Conservation (phyloP, 2,888 invertebrate genomes). For the Cataglyphis altisquamis region DNA sequence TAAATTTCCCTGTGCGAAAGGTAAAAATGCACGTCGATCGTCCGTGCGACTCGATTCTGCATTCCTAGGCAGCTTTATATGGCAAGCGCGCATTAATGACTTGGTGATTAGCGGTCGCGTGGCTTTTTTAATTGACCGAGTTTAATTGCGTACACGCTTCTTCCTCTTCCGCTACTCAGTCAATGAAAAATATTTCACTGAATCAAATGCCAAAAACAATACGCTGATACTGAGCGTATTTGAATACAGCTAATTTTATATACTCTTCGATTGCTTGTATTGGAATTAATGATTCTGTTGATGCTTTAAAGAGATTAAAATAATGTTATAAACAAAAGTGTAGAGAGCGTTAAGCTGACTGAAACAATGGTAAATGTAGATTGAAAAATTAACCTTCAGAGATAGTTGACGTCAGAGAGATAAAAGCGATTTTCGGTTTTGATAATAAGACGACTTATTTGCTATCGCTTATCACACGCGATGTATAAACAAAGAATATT, state of each 20-base stretch:
- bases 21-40: conserved; percentile 21
- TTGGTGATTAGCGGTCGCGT: conserved; percentile 22
- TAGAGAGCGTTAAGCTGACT: background rate
- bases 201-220: background rate
- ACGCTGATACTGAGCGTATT: background rate
- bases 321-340: background rate
- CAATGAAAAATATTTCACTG: background rate
- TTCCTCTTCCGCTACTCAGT: background rate
- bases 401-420: conserved; percentile 11
- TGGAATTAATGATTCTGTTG: conserved; percentile 2
- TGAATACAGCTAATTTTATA: background rate
- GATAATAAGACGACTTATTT: too few relatives aligned
- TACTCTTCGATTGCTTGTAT: background rate
- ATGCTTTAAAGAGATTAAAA: background rate
- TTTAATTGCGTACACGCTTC: background rate
- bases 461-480: background rate
- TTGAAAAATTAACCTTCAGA: conserved; percentile 25
- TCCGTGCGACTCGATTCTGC: background rate
- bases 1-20: conserved; percentile 30
- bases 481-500: background rate
- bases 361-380: conserved; percentile 7
- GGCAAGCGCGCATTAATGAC: background rate
- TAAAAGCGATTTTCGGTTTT: background rate
- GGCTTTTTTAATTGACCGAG: conserved; percentile 20
- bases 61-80: conserved; percentile 24